A percentile compares a stretch with the other conserved stretches of the same genome.
Evolutionary conservation across 2,888 invertebrate species (phyloP).

Genomic region (Synanthedon formicaeformis): DNA sequence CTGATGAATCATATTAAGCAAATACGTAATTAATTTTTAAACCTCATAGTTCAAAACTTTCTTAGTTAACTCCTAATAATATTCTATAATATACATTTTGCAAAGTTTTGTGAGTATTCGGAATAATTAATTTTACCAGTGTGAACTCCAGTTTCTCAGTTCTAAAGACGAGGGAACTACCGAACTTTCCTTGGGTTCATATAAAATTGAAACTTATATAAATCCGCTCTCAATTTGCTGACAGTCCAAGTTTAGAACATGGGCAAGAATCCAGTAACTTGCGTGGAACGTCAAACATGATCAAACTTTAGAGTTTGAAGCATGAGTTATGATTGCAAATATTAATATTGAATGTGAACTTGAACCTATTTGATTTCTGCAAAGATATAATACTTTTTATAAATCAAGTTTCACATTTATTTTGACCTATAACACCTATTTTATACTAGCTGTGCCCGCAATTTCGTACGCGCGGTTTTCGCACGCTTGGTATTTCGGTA

Average conservation of each 20-base stretch:
- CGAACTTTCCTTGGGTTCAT: background rate
- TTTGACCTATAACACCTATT: too few species aligned
- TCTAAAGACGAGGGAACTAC: background rate
- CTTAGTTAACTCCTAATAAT: too few species aligned
- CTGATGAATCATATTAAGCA: too few species aligned
- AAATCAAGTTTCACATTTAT: too few species aligned
- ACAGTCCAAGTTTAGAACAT: background rate
- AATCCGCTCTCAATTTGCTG: background rate
- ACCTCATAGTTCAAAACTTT: too few species aligned
- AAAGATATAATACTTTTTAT: too few species aligned
- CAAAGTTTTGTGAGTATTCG: background rate
- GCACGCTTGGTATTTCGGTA: too few species aligned
- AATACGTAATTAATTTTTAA: too few species aligned
- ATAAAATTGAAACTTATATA: background rate
- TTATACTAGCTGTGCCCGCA: too few species aligned
- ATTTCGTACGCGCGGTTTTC: too few species aligned
- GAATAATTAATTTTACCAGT: background rate
- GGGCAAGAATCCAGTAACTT: slow-evolving; percentile 6
- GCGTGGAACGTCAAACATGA: slow-evolving; percentile 22
- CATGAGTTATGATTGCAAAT: slow-evolving; percentile 20
- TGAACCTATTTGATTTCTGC: background rate
- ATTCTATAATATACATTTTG: too few species aligned
- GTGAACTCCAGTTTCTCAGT: background rate
- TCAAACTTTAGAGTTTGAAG: slow-evolving; percentile 20
- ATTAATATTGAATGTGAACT: slow-evolving; percentile 11